Percentiles rank a stretch among this genome's conserved stretches.
These are phyloP conservation scores for Cantharis rustica DNA, from an alignment of 2,888 invertebrate species.

Conservation along the genomic window DNA sequence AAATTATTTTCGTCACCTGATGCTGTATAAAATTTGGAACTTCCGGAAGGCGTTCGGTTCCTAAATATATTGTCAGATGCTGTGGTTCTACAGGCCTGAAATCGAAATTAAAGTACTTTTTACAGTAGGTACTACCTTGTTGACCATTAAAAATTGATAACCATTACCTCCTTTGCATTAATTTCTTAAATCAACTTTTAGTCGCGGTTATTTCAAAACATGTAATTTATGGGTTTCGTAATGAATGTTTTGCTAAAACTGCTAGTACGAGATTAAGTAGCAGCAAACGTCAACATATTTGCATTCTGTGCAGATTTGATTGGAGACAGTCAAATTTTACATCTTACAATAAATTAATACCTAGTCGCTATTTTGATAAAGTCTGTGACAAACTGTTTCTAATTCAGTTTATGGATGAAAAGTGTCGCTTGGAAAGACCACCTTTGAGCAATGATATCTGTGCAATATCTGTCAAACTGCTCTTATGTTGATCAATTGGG, in stretches of 20 bases:
- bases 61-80: slow-evolving; percentile 19
- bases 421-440: neutral
- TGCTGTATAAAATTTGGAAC: neutral
- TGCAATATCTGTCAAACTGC: too few species aligned
- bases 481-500: too few species aligned
- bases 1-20: slow-evolving; percentile 12
- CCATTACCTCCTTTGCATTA: neutral
- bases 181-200: neutral
- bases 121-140: neutral
- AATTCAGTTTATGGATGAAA: neutral
- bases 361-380: neutral
- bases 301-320: neutral
- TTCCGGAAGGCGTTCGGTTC: neutral
- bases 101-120: neutral
- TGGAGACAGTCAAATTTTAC: neutral
- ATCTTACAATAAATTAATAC: neutral
- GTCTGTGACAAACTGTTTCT: neutral
- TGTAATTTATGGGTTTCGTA: neutral
- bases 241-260: neutral
- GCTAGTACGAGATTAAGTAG: neutral
- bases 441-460: too few species aligned
- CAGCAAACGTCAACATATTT: neutral
- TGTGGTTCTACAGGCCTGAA: slow-evolving; percentile 24
- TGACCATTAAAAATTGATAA: neutral
- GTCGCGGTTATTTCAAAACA: neutral